Base-by-base conservation (phyloP, 1,140 invertebrate genomes). In the Lepidurus packardi region DNA sequence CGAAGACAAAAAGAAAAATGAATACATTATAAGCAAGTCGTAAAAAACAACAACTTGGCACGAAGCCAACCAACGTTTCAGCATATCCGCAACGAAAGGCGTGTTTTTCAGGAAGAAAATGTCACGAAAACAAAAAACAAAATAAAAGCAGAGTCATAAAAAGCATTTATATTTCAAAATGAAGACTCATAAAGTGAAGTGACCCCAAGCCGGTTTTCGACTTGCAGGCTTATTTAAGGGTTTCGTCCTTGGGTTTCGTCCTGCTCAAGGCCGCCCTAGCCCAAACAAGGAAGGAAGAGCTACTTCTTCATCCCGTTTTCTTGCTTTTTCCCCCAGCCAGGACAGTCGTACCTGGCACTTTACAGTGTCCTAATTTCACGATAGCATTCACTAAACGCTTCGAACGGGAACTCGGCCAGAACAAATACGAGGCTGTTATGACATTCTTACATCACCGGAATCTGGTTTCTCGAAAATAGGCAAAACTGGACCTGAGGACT, bases 1-100 rank as follows among this genome's bases (percentile, higher is more conserved):
- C 84, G 81, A 44, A 81, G 79, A 76, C 13, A 73, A 74, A 73
- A 73, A 83, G 65, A 10, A 75, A 81, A 75, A 80, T n/a, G 76
- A 7, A 34, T 9, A 77, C 16, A 21, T 16, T 47, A 8, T 34
- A 16, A 78, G 42, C 9, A 79, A 65, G 21, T 16, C 8, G 53
- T 21, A 8, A 65, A 65, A 65, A 7, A n/a, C n/a, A 21, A 65
- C 16, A 13, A 16, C 13, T 65, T 4, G 53, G 53, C 53, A 21
- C 53, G 16, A 21, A 65, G 53, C 53, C 53, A 65, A 65, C 21
- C 53, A 65, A 9, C 16, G 21, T 65, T 7, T 65, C 53, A 34
- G 3, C 34, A 65, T 65, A 65, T 13, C 13, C 21, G 0, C 13
- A 34, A 34, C 34, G 34, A 34, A 34, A 34, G 34, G 34, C 34